These are phyloP conservation scores for Silurus glanis DNA, from an alignment of 2,113 vertebrate genomes.

Conservation along the genomic window DNA sequence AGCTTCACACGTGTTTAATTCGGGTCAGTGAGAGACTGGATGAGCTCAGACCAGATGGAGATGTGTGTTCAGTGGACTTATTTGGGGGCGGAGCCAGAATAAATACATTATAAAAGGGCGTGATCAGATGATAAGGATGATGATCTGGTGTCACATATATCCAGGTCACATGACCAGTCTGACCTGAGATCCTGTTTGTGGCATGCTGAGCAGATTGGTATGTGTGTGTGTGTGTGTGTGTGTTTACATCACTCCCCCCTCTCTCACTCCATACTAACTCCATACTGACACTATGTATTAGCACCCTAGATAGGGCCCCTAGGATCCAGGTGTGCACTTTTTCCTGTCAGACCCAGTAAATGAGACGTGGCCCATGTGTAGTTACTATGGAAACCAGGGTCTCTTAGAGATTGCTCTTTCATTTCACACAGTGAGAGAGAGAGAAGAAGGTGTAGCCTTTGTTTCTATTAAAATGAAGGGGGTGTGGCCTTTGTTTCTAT, in stretches of 20 bases:
- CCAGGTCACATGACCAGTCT: neutral
- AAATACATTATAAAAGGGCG: neutral
- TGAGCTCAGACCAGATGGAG: constrained; percentile 9
- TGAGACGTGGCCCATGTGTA: constrained; percentile 9
- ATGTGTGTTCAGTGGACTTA: neutral
- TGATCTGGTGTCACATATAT: neutral
- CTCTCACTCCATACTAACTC: neutral
- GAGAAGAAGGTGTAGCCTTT: neutral
- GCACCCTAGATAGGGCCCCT: neutral
- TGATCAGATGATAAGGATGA: neutral
- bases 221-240: constrained; percentile 1
- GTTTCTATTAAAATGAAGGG: too few species aligned
- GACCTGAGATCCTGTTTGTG: neutral
- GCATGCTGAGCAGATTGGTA: neutral
- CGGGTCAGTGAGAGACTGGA: constrained; percentile 43
- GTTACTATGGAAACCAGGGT: constrained; percentile 76
- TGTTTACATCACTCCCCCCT: too few species aligned
- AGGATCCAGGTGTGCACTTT: neutral
- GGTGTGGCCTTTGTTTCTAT: too few species aligned
- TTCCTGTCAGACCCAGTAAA: neutral
- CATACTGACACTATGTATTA: neutral
- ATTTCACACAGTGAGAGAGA: constrained; percentile 64
- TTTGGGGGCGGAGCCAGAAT: neutral
- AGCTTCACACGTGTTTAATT: constrained; percentile 40
- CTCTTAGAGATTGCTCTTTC: constrained; percentile 67